phyloP scores from a whole-genome alignment of 2,797 vertebrate genomes.

The Hydrolagus colliei region DNA sequence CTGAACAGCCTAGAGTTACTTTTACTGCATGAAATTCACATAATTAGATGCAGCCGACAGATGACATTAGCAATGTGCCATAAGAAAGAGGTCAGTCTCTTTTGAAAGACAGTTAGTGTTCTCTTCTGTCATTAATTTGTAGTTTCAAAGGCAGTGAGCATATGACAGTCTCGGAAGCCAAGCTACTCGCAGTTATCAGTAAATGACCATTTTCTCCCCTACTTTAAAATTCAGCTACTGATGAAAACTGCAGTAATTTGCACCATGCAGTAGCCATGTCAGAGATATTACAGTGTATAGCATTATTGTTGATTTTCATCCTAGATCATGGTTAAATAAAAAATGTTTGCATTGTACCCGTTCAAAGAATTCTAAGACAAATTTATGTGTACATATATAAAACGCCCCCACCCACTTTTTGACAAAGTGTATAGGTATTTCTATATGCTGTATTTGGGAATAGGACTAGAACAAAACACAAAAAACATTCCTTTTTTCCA shows the following conservation, averaged over 20 bases:
- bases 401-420: background rate
- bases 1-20: constrained; percentile 96
- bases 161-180: constrained; percentile 84
- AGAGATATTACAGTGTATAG: constrained; percentile 24
- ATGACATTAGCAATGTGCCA: constrained; percentile 82
- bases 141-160: constrained; percentile 84
- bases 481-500: too few species aligned
- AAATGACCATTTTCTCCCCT: constrained; percentile 77
- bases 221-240: constrained; percentile 61
- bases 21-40: constrained; percentile 83
- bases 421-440: background rate
- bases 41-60: constrained; percentile 96
- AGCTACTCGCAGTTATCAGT: constrained; percentile 90
- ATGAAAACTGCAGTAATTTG: constrained; percentile 28
- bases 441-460: too few species aligned
- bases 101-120: constrained; percentile 88
- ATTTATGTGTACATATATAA: background rate
- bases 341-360: constrained; percentile 17
- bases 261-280: constrained; percentile 17
- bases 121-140: constrained; percentile 92
- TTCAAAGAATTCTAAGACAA: constrained; percentile 1
- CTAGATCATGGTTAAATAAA: constrained; percentile 5
- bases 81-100: constrained; percentile 94
- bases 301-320: constrained; percentile 26
- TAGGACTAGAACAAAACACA: too few species aligned